Evolutionary conservation across 1,140 invertebrate genomes (phyloP), one percentile per base, ranked within the genome.

Genomic region (Amyelois transitella): DNA sequence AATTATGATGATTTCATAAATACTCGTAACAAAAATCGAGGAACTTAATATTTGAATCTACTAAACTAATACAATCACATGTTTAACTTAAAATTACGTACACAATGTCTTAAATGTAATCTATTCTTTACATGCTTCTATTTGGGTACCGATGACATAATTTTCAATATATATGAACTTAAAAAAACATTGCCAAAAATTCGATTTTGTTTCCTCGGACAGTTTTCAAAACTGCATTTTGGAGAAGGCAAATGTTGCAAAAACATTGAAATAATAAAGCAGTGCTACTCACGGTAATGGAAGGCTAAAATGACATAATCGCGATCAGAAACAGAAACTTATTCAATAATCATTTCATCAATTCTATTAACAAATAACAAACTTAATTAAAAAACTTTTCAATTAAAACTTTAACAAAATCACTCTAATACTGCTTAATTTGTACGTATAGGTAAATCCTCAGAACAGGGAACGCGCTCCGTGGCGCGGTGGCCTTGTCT

Each of bases 401-500:
- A 79, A 81, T 85, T 78, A 88, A 78, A 88, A 85, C 82, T 79
- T 88, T 88, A 88, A 88, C 82, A 88, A 88, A 88, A 88, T 88
- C 85, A 88, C 82, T 80, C 76, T 88, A 86, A 88, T 86, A 86
- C 82, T 86, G 82, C 79, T 86, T 78, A 79, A 83, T 88, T 88
- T 88, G 85, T 86, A 88, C 85, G 78, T 82, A 85, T 84, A 85
- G 80, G 81, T 83, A 78, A 84, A 78, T 69, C 64, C 45, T 63
- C 69, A 78, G 32, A 38, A 81, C 76, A 70, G 68, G 75, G 70
- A 73, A 43, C 71, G 62, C 63, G n/a, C n/a, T n/a, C n/a, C n/a
- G n/a, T n/a, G n/a, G n/a, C n/a, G n/a, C n/a, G n/a, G n/a, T n/a
- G n/a, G n/a, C n/a, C n/a, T n/a, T n/a, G n/a, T n/a, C n/a, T n/a